Base-by-base conservation (phyloP, 30 jellyfish, hydroid and myxozoan species). In the Catostylus mosaicus region DNA sequence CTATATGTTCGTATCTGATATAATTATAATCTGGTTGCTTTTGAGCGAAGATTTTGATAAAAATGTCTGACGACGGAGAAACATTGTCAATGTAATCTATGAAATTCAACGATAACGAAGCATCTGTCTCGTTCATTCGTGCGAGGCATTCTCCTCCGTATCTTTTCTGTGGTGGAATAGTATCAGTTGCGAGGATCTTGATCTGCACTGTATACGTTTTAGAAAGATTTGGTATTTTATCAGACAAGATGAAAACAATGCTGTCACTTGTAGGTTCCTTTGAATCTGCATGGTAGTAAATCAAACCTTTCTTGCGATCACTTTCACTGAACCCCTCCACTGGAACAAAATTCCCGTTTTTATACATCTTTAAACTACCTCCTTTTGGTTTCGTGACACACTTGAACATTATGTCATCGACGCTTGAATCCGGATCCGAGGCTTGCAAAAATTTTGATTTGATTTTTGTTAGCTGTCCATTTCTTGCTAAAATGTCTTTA, bases 91-190 rank as follows among this genome's bases (percentile, higher is more conserved):
- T 26, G 26, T 85, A 85, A 27, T 70, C 75, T 20, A 85, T 50
- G 23, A 66, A 73, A 43, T 75, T 75, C 78, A 85, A 54, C 22
- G 95, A 75, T 51, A 85, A 2, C 8, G 78, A 46, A 1, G 64
- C 75, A 45, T 67, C 77, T 11, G 95, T 85, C 65, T 85, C 95
- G 46, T 62, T 74, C 67, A 75, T 63, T 24, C 37, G 74, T 16
- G 77, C 85, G 75, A 66, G 78, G 77, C 95, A 85, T 38, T 85
- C 80, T 30, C 79, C 64, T 50, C 76, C 62, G n/a, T 50, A 16
- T 40, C 84, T 50, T 62, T 30, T 47, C 47, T 63, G 62, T 10
- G 95, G 95, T 30, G 88, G 80, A 18, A 40, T 27, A 20, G 62
- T 60, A 66, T 85, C 95, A 19, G 67, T 68, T 40, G 88, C 89